Evolutionary conservation across 1,140 invertebrate genomes (phyloP), one percentile per base, ranked within the genome.

Genomic region (Drosophila parabipectinata): DNA sequence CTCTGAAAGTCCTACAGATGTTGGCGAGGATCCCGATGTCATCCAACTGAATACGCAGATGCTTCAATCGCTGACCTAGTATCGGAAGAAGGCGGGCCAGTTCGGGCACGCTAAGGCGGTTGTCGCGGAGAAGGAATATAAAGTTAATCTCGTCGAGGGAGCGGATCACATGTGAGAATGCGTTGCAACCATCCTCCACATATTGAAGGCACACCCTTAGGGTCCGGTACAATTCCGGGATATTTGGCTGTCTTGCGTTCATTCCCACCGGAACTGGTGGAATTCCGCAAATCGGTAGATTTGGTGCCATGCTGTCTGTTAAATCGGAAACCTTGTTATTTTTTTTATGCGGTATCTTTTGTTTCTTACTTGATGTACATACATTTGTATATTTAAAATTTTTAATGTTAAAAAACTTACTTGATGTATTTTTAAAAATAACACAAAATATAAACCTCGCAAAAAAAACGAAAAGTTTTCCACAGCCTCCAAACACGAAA

Each of bases 81-180:
- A 81, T 67, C 7, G 48, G 67, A 18, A 81, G 8, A 5, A 81
- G 30, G 0, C 37, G 52, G 2, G 18, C 7, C 2, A 81, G 41
- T 21, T 81, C 73, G 3, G 2, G 14, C 1, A 51, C 28, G 9
- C 24, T 12, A n/a, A 81, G n/a, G 14, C 4, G 5, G 1, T 9
- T 21, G 8, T n/a, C 8, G 0, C 30, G 6, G 7, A 68, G 24
- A 1, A 77, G 18, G 0, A 34, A 10, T 0, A 37, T 15, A 1
- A 81, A 51, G 6, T 64, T 18, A 0, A 54, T 45, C 2, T 1
- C 8, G 24, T 72, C 73, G 30, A 81, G 21, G 2, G 34, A 2
- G 3, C 3, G 15, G 6, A 81, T 12, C 1, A 81, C 7, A 0
- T 37, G 30, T 10, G 2, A 39, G 8, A 77, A 81, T 2, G 60